A percentile compares a stretch with the other conserved stretches of the same genome.
phyloP scores from a whole-genome alignment of 1,140 invertebrate genomes.

The Meteorus sp. region DNA sequence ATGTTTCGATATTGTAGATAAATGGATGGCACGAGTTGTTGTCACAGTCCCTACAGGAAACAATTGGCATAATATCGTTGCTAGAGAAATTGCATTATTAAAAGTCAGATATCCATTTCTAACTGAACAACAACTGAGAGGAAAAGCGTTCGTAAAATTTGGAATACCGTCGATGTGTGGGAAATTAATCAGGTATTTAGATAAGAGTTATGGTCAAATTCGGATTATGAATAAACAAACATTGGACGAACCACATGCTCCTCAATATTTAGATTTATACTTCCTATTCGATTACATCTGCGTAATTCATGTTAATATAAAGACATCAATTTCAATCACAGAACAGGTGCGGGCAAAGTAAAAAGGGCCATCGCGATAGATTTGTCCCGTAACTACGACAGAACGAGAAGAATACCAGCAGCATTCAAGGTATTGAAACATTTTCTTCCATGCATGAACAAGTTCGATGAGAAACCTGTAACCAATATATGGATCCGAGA shows the following conservation, averaged over 20 bases:
- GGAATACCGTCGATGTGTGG: constrained; percentile 28
- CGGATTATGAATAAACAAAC: no score
- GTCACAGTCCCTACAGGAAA: neutral
- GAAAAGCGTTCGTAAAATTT: constrained; percentile 25
- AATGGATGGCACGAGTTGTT: constrained; percentile 11
- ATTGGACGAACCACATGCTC: no score
- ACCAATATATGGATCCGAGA: neutral
- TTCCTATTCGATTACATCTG: no score
- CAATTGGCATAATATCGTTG: constrained; percentile 20
- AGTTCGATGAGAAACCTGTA: neutral
- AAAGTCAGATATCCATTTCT: constrained; percentile 29
- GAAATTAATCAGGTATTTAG: constrained; percentile 18
- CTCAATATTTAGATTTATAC: no score
- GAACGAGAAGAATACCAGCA: neutral
- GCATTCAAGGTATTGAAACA: neutral
- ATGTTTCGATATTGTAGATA: constrained; percentile 20
- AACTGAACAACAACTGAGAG: constrained; percentile 24
- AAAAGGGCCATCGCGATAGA: neutral
- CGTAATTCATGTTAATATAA: no score
- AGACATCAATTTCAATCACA: neutral
- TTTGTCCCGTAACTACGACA: neutral
- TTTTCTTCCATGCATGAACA: neutral
- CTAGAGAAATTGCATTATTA: constrained; percentile 14
- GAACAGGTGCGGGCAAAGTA: neutral
- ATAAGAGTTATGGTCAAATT: no score